Evolutionary conservation across 2,888 invertebrate species (phyloP).

Genomic region (Hetaerina titia): DNA sequence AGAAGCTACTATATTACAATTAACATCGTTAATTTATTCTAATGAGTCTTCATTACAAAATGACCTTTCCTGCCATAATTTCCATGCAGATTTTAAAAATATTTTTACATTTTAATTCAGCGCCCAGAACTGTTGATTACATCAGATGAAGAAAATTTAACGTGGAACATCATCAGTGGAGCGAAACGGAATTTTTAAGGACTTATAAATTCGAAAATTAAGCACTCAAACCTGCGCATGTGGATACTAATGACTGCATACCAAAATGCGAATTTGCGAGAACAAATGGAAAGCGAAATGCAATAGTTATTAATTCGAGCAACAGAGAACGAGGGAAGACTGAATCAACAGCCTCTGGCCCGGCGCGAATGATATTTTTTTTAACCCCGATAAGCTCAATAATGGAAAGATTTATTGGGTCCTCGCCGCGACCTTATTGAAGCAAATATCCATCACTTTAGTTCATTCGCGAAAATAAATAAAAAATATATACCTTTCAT

Average conservation of each 20-base stretch:
- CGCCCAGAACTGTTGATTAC: background rate
- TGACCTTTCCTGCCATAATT: no score
- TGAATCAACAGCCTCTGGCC: constrained; percentile 42
- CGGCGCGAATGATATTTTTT: background rate
- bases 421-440: constrained; percentile 42
- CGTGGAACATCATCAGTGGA: background rate
- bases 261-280: background rate
- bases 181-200: background rate
- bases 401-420: constrained; percentile 57
- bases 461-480: constrained; percentile 35
- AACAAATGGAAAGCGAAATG: background rate
- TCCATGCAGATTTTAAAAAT: no score
- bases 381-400: constrained; percentile 47
- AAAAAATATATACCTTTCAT: constrained; percentile 41
- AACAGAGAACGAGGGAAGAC: background rate
- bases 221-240: background rate
- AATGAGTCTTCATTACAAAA: no score
- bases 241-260: background rate
- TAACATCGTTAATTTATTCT: no score
- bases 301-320: constrained; percentile 44
- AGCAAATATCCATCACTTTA: constrained; percentile 45
- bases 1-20: no score
- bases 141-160: background rate
- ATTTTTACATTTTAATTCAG: background rate
- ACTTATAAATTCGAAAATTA: background rate